Evolutionary conservation across 2,113 vertebrate genomes (phyloP).

Genomic region (Sturnira hondurensis): DNA sequence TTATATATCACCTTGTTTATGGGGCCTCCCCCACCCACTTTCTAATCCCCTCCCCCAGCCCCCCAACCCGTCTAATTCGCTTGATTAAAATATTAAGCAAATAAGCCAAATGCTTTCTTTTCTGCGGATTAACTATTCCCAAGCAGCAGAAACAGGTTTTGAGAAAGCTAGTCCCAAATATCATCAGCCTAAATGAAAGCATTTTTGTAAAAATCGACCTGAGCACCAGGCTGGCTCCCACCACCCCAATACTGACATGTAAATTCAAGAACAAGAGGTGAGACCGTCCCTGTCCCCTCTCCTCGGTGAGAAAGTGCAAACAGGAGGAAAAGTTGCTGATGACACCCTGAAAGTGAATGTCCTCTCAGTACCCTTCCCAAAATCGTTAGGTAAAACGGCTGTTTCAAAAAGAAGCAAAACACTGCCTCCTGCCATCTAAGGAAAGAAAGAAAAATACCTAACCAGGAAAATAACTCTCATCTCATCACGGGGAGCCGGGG

Average conservation of each 20-base stretch:
- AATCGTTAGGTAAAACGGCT: constrained; percentile 52
- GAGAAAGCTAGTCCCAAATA: constrained; percentile 64
- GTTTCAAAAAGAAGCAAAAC: constrained; percentile 71
- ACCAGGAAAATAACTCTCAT: constrained; percentile 21
- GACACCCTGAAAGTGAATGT: not conserved
- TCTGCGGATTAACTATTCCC: constrained; percentile 78
- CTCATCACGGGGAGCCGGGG: not conserved
- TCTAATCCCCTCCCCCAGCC: constrained; percentile 81
- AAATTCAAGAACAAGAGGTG: not conserved
- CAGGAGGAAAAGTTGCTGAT: constrained; percentile 57
- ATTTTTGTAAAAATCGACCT: constrained; percentile 2
- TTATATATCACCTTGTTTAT: constrained; percentile 99
- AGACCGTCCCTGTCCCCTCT: not conserved
- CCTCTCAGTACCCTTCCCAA: constrained; percentile 66
- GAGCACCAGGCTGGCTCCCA: not conserved
- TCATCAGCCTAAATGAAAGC: not conserved
- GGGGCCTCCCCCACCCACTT: constrained; percentile 89
- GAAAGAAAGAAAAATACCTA: constrained; percentile 47
- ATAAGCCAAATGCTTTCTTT: constrained; percentile 80
- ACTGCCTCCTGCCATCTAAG: constrained; percentile 64
- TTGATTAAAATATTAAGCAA: constrained; percentile 85
- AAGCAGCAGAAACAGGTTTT: constrained; percentile 71
- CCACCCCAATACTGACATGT: not conserved
- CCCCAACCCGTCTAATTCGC: constrained; percentile 82
- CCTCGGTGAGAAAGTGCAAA: constrained; percentile 49